These are phyloP conservation scores for Heliocidaris erythrogramma DNA, from an alignment of 35 echinoderm and acorn worm genomes.

Conservation along the genomic window DNA sequence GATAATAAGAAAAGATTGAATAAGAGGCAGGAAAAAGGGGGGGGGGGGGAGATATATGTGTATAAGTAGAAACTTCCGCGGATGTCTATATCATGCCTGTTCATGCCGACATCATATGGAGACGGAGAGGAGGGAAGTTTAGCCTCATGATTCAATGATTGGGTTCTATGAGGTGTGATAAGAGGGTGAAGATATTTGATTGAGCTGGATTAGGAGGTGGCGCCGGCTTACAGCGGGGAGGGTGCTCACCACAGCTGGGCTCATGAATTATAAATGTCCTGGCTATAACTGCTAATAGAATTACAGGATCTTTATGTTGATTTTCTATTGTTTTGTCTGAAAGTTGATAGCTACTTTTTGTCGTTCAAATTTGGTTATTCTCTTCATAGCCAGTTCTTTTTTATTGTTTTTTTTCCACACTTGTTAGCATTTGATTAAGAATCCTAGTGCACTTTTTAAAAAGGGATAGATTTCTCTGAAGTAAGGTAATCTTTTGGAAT, in stretches of 20 bases:
- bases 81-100: background rate
- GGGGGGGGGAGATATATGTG: background rate
- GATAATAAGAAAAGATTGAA: background rate
- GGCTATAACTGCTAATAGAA: background rate
- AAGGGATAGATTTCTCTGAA: too few species aligned
- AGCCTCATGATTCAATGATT: background rate
- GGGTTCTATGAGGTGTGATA: slow-evolving; percentile 8
- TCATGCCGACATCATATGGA: background rate
- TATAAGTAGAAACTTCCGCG: background rate
- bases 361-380: background rate
- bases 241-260: background rate
- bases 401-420: too few species aligned
- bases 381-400: too few species aligned
- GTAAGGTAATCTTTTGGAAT: too few species aligned
- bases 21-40: background rate
- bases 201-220: background rate
- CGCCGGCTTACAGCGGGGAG: background rate
- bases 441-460: too few species aligned
- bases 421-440: too few species aligned
- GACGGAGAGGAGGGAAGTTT: background rate
- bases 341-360: background rate
- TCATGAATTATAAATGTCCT: background rate
- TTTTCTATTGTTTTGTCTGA: background rate
- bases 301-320: background rate
- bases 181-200: slow-evolving; percentile 12